These are phyloP conservation scores for Emberiza fucata DNA, from an alignment of 2,113 vertebrate genomes.

Conservation along the genomic window DNA sequence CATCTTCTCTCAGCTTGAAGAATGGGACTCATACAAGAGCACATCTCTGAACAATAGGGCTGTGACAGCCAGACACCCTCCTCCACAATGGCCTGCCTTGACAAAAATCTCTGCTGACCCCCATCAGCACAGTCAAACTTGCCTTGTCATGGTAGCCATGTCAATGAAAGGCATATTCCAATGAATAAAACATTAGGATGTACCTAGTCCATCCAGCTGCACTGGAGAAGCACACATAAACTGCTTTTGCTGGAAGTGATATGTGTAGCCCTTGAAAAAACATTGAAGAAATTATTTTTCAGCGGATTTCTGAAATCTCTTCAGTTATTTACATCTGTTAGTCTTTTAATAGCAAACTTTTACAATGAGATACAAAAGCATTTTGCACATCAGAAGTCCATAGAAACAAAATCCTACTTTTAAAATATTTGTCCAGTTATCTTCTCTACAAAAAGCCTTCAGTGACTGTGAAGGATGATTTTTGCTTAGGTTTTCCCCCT, in stretches of 20 bases:
- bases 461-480: neutral
- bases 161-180: neutral
- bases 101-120: constrained; percentile 17
- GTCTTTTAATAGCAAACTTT: constrained; percentile 36
- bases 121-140: neutral
- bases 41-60: neutral
- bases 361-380: constrained; percentile 35
- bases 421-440: neutral
- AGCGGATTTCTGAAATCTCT: constrained; percentile 32
- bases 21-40: neutral
- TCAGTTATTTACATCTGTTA: constrained; percentile 22
- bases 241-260: neutral
- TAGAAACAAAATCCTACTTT: neutral
- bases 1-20: neutral
- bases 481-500: constrained; percentile 6
- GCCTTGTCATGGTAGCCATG: constrained; percentile 34
- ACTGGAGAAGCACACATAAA: neutral
- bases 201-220: neutral
- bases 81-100: neutral
- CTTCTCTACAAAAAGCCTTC: constrained; percentile 4
- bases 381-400: neutral
- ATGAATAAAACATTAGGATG: constrained; percentile 42
- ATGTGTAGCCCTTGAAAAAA: neutral
- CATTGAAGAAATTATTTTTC: constrained; percentile 32
- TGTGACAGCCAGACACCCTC: neutral